Conservation (phyloP, 2,113 vertebrate species). For the Nyctereutes procyonoides region DNA sequence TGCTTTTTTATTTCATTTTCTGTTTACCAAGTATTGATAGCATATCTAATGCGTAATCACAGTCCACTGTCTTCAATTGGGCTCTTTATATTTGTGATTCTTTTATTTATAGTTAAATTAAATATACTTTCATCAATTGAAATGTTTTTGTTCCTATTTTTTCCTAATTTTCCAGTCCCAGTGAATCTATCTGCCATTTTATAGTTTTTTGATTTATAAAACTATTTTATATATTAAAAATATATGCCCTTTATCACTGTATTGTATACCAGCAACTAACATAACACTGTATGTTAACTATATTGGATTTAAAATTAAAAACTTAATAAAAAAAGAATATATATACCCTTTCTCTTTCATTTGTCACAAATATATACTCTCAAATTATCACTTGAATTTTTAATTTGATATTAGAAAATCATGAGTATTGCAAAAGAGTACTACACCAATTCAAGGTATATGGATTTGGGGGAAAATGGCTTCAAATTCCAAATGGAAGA, state of each 20-base stretch:
- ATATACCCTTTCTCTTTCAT: background rate
- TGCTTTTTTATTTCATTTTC: conserved; percentile 11
- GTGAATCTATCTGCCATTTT: background rate
- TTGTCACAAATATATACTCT: conserved; percentile 4
- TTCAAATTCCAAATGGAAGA: background rate
- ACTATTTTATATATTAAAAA: conserved; percentile 24
- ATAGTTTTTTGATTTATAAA: conserved; percentile 31
- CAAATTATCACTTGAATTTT: background rate
- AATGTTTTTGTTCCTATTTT: background rate
- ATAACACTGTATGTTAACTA: background rate
- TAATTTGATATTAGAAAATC: conserved; percentile 10
- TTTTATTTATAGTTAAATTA: conserved; percentile 27
- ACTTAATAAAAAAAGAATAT: background rate
- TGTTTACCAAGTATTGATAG: conserved; percentile 3
- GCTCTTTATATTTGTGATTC: background rate
- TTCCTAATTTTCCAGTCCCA: background rate
- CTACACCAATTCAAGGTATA: background rate
- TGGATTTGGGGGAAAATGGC: background rate
- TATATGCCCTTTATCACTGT: background rate
- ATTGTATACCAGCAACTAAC: background rate
- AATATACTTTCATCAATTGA: conserved; percentile 24
- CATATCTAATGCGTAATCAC: background rate
- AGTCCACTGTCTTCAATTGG: background rate
- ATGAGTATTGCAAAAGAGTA: background rate
- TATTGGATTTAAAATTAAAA: background rate